Evolutionary conservation across 2,888 invertebrate species (phyloP).

Genomic region (Drosophila mimetica): DNA sequence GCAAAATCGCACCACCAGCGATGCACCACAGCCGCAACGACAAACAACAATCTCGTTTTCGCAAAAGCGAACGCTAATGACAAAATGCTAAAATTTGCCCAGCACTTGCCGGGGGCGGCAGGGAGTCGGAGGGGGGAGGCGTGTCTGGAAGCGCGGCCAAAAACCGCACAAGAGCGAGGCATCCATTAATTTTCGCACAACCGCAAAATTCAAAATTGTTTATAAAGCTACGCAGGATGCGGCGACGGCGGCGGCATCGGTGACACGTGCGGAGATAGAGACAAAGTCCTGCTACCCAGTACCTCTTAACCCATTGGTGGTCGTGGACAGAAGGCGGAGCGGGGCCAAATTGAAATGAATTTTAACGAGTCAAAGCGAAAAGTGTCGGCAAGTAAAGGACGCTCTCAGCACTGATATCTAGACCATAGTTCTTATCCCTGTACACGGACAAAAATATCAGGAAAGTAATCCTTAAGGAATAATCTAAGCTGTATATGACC

Average conservation of each 20-base stretch:
- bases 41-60: conserved; percentile 75
- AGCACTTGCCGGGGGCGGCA: conserved; percentile 44
- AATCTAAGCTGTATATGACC: too few relatives aligned
- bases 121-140: background rate
- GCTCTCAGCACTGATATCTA: conserved; percentile 1
- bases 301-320: conserved; percentile 36
- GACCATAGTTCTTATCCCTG: background rate
- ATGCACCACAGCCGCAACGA: conserved; percentile 49
- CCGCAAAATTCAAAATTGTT: conserved; percentile 83
- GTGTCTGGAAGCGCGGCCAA: conserved; percentile 61
- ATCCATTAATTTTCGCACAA: conserved; percentile 82
- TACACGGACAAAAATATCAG: background rate
- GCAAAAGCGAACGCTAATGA: conserved; percentile 78
- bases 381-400: conserved; percentile 60
- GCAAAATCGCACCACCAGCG: conserved; percentile 52
- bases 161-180: conserved; percentile 79
- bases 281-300: conserved; percentile 10
- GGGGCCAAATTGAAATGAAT: conserved; percentile 74
- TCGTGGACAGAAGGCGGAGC: conserved; percentile 16
- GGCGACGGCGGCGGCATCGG: conserved; percentile 54
- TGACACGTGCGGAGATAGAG: conserved; percentile 68
- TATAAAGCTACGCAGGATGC: conserved; percentile 78
- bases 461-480: too few relatives aligned
- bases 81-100: conserved; percentile 78
- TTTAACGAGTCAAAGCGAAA: conserved; percentile 78